A percentile compares a stretch with the other conserved stretches of the same genome.
Evolutionary conservation across 1,140 invertebrate species (phyloP).

Genomic region (Eciton burchellii): DNA sequence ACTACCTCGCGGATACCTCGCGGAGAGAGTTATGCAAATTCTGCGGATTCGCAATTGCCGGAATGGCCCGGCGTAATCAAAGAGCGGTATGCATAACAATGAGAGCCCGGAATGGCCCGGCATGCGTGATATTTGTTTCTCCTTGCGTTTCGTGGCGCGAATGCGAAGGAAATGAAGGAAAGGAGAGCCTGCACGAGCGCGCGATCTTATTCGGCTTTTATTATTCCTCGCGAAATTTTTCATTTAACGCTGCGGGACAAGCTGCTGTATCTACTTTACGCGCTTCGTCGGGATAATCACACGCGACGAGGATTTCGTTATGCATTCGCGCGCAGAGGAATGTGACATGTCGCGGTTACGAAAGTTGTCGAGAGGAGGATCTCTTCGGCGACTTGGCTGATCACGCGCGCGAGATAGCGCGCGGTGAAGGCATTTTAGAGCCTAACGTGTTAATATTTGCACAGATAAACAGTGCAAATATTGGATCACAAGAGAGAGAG

Average conservation of each 20-base stretch:
- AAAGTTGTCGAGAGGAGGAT: slow-evolving; percentile 32
- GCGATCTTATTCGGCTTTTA: too few relatives aligned
- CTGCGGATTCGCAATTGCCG: not conserved
- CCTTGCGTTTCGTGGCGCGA: too few relatives aligned
- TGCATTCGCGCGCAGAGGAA: slow-evolving; percentile 44
- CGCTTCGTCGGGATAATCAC: too few relatives aligned
- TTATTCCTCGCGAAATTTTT: too few relatives aligned
- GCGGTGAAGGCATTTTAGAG: slow-evolving; percentile 25
- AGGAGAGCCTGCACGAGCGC: too few relatives aligned
- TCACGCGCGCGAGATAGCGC: slow-evolving; percentile 16
- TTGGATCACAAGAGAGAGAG: slow-evolving; percentile 38
- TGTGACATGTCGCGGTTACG: slow-evolving; percentile 23
- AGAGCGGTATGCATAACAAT: slow-evolving; percentile 17
- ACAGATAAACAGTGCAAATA: slow-evolving; percentile 49
- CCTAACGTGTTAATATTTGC: slow-evolving; percentile 43
- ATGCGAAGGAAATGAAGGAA: too few relatives aligned
- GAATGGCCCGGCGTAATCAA: slow-evolving; percentile 1
- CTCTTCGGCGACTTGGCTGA: slow-evolving; percentile 38
- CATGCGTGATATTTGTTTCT: not conserved
- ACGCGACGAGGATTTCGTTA: not conserved
- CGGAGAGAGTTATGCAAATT: slow-evolving; percentile 19
- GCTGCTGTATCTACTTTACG: too few relatives aligned
- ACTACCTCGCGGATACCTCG: not conserved
- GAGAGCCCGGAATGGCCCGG: not conserved
- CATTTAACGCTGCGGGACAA: too few relatives aligned